phyloP scores from a whole-genome alignment of 1,140 invertebrate genomes.

The Myzus persicae region DNA sequence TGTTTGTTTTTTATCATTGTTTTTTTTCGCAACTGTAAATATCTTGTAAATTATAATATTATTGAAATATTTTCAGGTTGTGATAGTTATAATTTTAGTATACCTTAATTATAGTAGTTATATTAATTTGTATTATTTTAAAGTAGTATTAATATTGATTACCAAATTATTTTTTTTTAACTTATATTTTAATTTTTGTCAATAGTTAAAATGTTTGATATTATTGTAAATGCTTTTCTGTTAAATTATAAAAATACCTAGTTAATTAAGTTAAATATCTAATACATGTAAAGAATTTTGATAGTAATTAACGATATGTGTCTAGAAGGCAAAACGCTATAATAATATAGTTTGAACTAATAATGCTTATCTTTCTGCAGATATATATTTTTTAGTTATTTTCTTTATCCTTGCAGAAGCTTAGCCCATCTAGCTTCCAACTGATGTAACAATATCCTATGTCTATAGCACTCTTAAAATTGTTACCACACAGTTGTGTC shows the following conservation, averaged over 20 bases:
- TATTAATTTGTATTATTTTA: background rate
- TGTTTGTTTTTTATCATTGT: slow-evolving; percentile 9
- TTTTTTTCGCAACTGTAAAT: background rate
- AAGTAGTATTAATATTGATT: background rate
- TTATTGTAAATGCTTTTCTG: background rate
- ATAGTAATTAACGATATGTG: background rate
- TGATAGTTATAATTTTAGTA: background rate
- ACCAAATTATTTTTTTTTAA: background rate
- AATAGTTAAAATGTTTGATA: background rate
- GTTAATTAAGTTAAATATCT: background rate
- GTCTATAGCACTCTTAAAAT: background rate
- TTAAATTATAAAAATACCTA: background rate
- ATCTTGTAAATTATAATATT: background rate
- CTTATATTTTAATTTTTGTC: background rate
- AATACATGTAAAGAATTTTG: background rate
- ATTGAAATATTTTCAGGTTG: background rate
- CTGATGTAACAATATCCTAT: background rate
- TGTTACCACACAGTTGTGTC: no score
- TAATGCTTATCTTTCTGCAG: background rate
- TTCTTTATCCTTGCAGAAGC: background rate
- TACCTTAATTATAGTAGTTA: background rate
- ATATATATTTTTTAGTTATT: background rate
- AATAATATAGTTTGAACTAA: background rate
- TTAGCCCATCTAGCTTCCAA: background rate
- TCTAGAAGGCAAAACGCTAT: background rate